Conservation (phyloP, 2,113 vertebrate genomes). For the Deroptyus accipitrinus region DNA sequence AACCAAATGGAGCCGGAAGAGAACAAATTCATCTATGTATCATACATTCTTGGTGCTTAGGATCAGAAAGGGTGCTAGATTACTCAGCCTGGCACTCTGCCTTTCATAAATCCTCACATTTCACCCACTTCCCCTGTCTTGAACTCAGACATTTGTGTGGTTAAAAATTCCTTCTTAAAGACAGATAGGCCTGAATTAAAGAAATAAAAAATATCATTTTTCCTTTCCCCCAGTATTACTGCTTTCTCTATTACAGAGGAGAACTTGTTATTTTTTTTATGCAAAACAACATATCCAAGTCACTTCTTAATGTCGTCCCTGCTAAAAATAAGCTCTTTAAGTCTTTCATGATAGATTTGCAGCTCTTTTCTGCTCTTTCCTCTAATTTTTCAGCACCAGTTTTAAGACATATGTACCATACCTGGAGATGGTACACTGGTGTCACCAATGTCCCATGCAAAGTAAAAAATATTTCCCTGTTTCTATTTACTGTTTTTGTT, state of each 20-base stretch:
- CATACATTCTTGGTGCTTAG: neutral
- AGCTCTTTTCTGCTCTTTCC: neutral
- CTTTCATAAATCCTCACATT: neutral
- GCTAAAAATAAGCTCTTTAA: neutral
- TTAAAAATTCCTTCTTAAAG: neutral
- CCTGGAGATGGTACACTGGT: neutral
- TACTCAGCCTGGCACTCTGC: neutral
- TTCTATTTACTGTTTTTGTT: neutral
- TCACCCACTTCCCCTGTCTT: neutral
- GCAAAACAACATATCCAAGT: neutral
- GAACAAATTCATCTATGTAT: neutral
- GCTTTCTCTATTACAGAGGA: neutral
- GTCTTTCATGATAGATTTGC: neutral
- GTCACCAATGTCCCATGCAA: neutral
- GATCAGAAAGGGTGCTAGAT: neutral
- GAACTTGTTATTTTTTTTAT: neutral
- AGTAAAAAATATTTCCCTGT: neutral
- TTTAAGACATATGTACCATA: neutral
- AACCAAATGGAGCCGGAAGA: neutral
- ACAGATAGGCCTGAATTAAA: neutral
- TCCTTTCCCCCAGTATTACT: neutral
- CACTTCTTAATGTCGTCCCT: neutral
- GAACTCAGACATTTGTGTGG: neutral
- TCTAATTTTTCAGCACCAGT: neutral
- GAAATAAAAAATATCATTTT: neutral